These are phyloP conservation scores for Idaea aversata DNA, from an alignment of 2,888 invertebrate species.

Conservation along the genomic window DNA sequence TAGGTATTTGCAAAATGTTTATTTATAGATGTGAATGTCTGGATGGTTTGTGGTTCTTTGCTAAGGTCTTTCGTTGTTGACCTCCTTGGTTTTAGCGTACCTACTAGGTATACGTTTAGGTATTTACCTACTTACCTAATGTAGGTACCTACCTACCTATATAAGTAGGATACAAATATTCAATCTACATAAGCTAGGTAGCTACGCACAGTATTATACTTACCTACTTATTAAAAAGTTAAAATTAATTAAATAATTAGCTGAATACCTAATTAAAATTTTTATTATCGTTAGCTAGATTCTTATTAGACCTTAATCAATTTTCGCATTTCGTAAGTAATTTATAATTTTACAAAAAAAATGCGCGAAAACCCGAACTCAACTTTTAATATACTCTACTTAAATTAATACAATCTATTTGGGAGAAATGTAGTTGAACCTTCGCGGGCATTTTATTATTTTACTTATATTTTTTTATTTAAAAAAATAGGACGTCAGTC, in stretches of 20 bases:
- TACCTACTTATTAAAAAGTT: no score
- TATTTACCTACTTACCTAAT: neutral
- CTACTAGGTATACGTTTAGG: neutral
- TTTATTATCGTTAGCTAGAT: no score
- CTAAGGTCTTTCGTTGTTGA: constrained; percentile 45
- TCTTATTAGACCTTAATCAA: neutral
- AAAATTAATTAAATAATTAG: no score
- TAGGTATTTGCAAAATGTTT: constrained; percentile 65
- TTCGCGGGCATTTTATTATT: neutral
- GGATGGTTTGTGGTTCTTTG: constrained; percentile 62
- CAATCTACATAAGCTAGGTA: no score
- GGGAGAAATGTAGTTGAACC: neutral
- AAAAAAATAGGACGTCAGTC: neutral
- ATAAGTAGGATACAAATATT: no score
- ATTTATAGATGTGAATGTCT: constrained; percentile 70
- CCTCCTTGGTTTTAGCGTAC: neutral
- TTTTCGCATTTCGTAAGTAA: neutral
- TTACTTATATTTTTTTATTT: neutral
- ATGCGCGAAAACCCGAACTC: neutral
- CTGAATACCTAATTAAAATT: no score
- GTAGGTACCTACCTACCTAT: no score
- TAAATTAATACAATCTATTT: no score
- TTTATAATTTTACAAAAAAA: neutral
- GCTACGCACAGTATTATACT: no score
- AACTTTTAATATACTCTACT: no score